Percentiles rank a stretch among this genome's conserved stretches.
Evolutionary conservation across 2,113 vertebrate species (phyloP).

Genomic region (Psammodynastes pulverulentus): DNA sequence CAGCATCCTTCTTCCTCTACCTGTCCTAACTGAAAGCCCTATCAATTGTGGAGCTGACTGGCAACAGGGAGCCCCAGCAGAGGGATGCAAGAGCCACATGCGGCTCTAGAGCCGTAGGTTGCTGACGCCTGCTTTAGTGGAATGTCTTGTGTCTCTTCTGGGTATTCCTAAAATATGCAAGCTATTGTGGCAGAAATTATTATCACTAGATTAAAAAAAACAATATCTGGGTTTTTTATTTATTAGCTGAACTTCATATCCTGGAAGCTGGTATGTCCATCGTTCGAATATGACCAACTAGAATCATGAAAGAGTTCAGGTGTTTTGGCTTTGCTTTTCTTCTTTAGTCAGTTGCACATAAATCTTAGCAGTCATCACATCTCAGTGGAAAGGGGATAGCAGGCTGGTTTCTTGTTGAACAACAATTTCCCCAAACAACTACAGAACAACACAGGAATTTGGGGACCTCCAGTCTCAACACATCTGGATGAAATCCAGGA

Average conservation of each 20-base stretch:
- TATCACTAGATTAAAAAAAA: not conserved
- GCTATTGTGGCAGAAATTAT: not conserved
- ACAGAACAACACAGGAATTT: not conserved
- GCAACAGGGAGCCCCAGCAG: too few species aligned
- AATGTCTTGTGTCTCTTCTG: not conserved
- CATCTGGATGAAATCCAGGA: not conserved
- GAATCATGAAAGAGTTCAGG: not conserved
- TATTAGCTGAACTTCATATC: slow-evolving; percentile 14
- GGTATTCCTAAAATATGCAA: slow-evolving; percentile 34
- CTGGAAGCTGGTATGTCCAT: not conserved
- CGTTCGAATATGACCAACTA: not conserved
- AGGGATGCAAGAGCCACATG: too few species aligned
- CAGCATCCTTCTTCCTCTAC: too few species aligned
- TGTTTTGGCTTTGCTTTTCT: not conserved
- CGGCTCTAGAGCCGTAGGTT: too few species aligned
- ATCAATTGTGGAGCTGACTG: too few species aligned
- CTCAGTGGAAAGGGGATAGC: not conserved
- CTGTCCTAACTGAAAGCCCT: too few species aligned
- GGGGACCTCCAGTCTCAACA: not conserved
- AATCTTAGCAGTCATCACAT: not conserved
- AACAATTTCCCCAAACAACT: not conserved
- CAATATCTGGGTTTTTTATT: not conserved
- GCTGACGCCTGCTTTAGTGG: too few species aligned
- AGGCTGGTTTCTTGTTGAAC: not conserved
- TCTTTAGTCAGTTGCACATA: not conserved